phyloP scores from a whole-genome alignment of 2,888 invertebrate genomes.

The Ypsolopha scabrella region DNA sequence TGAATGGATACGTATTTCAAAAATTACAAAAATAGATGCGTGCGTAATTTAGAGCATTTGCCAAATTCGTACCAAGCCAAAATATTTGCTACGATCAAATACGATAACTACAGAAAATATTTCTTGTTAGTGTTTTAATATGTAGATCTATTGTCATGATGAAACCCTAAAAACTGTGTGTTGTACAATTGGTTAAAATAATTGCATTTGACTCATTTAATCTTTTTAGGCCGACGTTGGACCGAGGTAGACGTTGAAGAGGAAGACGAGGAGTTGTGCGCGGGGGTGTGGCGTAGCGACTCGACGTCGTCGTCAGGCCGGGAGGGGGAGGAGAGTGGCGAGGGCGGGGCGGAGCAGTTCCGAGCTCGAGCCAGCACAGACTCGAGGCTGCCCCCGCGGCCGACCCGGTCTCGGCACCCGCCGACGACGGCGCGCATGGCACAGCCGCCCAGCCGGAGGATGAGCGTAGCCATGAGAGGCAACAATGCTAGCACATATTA shows the following conservation, averaged over 20 bases:
- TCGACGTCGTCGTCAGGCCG: conserved; percentile 47
- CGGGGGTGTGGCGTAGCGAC: conserved; percentile 31
- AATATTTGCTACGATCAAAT: too few species aligned
- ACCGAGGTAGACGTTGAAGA: conserved; percentile 74
- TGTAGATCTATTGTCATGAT: too few species aligned
- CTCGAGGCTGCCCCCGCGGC: conserved; percentile 17
- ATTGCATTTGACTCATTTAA: neutral
- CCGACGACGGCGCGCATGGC: conserved; percentile 22
- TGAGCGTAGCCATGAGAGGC: conserved; percentile 84
- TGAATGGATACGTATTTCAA: too few species aligned
- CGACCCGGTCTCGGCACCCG: conserved; percentile 17
- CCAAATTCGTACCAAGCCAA: too few species aligned
- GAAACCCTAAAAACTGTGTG: neutral
- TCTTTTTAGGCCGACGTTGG: conserved; percentile 68
- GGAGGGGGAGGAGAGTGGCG: conserved; percentile 15
- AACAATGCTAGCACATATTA: conserved; percentile 66
- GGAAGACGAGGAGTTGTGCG: conserved; percentile 52
- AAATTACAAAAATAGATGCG: too few species aligned
- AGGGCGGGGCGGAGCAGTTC: conserved; percentile 29
- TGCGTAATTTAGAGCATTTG: too few species aligned
- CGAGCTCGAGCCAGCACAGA: conserved; percentile 31
- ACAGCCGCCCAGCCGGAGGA: conserved; percentile 55
- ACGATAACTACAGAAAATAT: too few species aligned
- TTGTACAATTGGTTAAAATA: too few species aligned
- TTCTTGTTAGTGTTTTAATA: too few species aligned